These are phyloP conservation scores for Trachurus trachurus DNA, from an alignment of 2,797 vertebrate species.

Conservation along the genomic window DNA sequence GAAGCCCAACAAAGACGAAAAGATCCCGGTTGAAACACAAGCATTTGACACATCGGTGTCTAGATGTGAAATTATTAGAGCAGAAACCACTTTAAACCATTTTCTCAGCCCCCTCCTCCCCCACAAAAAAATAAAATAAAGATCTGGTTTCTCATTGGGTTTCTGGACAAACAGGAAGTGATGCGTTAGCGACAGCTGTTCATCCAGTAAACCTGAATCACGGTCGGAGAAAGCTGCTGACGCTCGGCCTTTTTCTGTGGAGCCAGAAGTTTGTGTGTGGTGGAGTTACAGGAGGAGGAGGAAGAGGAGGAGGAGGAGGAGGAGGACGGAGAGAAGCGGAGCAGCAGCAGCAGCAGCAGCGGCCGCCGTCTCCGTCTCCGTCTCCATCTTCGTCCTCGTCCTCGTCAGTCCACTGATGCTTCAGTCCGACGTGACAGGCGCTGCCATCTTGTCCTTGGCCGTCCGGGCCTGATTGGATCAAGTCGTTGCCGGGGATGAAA, in stretches of 20 bases:
- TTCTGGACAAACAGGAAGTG: not conserved
- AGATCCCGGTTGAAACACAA: too few species aligned
- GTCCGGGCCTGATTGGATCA: conserved; percentile 74
- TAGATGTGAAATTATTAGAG: not conserved
- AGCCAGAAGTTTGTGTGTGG: conserved; percentile 46
- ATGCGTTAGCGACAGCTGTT: not conserved
- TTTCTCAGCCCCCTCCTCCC: not conserved
- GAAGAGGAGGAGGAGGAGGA: conserved; percentile 1
- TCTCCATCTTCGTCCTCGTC: conserved; percentile 11
- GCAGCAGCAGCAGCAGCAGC: too few species aligned
- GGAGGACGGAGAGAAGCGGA: too few species aligned
- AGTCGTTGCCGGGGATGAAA: conserved; percentile 72
- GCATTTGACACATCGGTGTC: conserved; percentile 1
- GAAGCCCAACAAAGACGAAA: too few species aligned
- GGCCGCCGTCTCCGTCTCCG: not conserved
- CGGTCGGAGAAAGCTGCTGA: conserved; percentile 59
- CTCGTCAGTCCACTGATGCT: conserved; percentile 69
- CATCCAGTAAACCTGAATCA: not conserved
- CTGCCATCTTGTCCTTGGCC: conserved; percentile 75
- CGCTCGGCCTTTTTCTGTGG: conserved; percentile 7
- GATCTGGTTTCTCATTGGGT: too few species aligned
- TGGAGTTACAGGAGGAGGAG: not conserved
- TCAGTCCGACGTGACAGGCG: conserved; percentile 78
- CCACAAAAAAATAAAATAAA: too few species aligned
- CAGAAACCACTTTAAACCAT: not conserved